phyloP scores from a whole-genome alignment of 2,888 invertebrate species.

The Drosophila melanosoma region DNA sequence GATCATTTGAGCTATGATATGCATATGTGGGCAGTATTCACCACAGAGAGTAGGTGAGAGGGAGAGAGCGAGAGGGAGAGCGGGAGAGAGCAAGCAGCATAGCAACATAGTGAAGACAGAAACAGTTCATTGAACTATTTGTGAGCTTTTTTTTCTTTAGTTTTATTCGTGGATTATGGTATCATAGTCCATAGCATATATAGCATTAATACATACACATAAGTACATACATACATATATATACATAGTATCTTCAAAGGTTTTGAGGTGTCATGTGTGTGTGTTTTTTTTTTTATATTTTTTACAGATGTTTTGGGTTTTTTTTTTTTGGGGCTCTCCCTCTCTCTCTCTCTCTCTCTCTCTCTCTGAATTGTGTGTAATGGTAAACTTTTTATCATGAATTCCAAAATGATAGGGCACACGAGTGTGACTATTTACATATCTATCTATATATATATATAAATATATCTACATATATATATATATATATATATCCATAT shows the following conservation, averaged over 20 bases:
- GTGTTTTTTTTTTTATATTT: constrained; percentile 6
- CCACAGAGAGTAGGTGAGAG: constrained; percentile 25
- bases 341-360: constrained; percentile 3
- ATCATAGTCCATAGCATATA: constrained; percentile 69
- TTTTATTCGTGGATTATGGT: constrained; percentile 82
- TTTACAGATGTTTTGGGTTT: constrained; percentile 52
- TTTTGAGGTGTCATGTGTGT: constrained; percentile 64
- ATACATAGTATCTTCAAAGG: constrained; percentile 66
- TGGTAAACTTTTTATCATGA: constrained; percentile 72
- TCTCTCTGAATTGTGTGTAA: constrained; percentile 56
- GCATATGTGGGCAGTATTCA: constrained; percentile 20
- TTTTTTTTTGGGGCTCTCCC: constrained; percentile 33
- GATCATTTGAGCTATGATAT: constrained; percentile 32
- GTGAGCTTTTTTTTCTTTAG: constrained; percentile 81
- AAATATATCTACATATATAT: background rate
- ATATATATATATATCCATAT: background rate
- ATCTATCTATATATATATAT: background rate
- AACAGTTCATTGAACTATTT: constrained; percentile 82
- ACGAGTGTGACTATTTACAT: constrained; percentile 46
- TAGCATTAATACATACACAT: constrained; percentile 49
- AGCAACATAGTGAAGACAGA: constrained; percentile 73
- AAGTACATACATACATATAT: constrained; percentile 10
- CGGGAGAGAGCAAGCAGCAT: constrained; percentile 58
- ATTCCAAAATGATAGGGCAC: constrained; percentile 67
- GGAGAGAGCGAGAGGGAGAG: constrained; percentile 12